Percentiles rank a stretch among this genome's conserved stretches.
These are phyloP conservation scores for Eulacestoma nigropectus DNA, from an alignment of 2,113 vertebrate genomes.

Conservation along the genomic window DNA sequence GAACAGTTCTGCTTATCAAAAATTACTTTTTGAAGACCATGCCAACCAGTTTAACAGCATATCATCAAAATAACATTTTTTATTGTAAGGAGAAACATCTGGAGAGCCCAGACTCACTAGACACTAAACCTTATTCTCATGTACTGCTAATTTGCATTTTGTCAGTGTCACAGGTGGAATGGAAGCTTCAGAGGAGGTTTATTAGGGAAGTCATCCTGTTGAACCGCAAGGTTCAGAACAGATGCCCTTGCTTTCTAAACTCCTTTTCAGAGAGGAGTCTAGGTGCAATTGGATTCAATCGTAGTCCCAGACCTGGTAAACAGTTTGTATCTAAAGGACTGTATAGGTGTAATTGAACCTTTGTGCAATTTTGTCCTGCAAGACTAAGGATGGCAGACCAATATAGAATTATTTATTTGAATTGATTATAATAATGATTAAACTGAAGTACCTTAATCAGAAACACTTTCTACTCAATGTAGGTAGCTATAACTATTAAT, in stretches of 20 bases:
- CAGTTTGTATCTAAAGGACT: neutral
- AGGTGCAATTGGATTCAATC: neutral
- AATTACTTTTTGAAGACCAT: neutral
- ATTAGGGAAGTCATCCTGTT: neutral
- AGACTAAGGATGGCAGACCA: neutral
- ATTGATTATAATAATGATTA: neutral
- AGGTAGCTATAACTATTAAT: neutral
- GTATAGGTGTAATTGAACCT: neutral
- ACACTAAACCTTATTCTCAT: neutral
- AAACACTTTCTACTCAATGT: neutral
- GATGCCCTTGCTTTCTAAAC: neutral
- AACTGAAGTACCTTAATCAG: neutral
- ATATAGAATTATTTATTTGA: neutral
- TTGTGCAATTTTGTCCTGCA: neutral
- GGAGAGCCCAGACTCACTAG: neutral
- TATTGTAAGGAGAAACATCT: neutral
- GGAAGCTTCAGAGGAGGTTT: neutral
- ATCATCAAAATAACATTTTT: neutral
- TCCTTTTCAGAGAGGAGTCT: neutral
- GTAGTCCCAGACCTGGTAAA: neutral
- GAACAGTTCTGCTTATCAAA: neutral
- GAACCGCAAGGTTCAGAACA: neutral
- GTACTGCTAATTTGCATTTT: neutral
- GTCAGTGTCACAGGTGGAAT: neutral
- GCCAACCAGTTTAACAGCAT: neutral